Evolutionary conservation across 2,888 invertebrate genomes (phyloP).

Genomic region (Tipula helvola): DNA sequence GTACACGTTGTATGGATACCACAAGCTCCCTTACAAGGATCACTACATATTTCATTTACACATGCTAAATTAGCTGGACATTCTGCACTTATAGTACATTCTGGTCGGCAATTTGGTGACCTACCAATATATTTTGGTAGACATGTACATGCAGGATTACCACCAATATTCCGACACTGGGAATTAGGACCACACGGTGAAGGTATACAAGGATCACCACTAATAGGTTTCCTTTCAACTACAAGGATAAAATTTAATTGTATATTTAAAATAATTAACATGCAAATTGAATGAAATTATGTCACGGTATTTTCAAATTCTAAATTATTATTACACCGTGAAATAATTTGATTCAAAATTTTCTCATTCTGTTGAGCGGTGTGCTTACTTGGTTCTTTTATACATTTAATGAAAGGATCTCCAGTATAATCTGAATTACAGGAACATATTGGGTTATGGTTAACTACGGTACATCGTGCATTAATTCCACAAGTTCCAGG

Average conservation of each 20-base stretch:
- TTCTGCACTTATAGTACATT: slow-evolving; percentile 60
- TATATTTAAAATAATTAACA: slow-evolving; percentile 4
- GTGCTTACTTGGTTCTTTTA: slow-evolving; percentile 49
- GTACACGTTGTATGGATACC: slow-evolving; percentile 61
- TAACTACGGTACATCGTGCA: slow-evolving; percentile 70
- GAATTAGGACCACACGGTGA: slow-evolving; percentile 79
- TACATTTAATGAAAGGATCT: slow-evolving; percentile 64
- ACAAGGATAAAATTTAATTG: slow-evolving; percentile 9
- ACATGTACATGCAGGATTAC: slow-evolving; percentile 72
- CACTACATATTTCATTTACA: slow-evolving; percentile 61
- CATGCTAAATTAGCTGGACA: slow-evolving; percentile 66
- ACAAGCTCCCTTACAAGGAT: slow-evolving; percentile 69
- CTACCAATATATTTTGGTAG: slow-evolving; percentile 65
- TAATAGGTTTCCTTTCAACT: slow-evolving; percentile 30
- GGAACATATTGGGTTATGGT: slow-evolving; percentile 78
- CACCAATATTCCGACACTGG: slow-evolving; percentile 64
- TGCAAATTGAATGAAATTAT: not conserved
- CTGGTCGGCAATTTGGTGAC: slow-evolving; percentile 72
- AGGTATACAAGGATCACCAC: slow-evolving; percentile 65
- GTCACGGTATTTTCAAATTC: slow-evolving; percentile 21
- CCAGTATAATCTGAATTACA: slow-evolving; percentile 67
- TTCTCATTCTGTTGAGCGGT: slow-evolving; percentile 9
- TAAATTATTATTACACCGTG: slow-evolving; percentile 23
- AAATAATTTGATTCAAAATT: not conserved
- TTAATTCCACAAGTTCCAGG: slow-evolving; percentile 69